phyloP scores from a whole-genome alignment of 2,888 invertebrate species.

The Julus scanicus region DNA sequence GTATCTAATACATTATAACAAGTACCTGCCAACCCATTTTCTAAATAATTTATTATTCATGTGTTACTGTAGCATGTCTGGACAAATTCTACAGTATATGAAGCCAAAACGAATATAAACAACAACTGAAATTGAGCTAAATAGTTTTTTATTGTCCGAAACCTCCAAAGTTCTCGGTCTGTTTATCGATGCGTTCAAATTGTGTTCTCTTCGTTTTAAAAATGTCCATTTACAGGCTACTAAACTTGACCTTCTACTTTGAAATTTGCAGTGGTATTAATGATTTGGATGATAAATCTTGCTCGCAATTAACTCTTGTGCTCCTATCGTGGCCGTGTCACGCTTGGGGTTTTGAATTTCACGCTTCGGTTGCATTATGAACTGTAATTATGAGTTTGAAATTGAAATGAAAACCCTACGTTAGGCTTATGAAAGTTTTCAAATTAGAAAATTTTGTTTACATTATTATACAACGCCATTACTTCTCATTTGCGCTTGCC shows the following conservation, averaged over 20 bases:
- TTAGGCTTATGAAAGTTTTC: not conserved
- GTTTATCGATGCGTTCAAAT: not conserved
- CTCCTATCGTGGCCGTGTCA: not conserved
- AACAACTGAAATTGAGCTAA: no score
- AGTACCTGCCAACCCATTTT: no score
- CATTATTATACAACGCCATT: not conserved
- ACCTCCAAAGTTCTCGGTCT: not conserved
- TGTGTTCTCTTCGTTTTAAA: not conserved
- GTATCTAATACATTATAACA: no score
- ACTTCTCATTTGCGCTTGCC: not conserved
- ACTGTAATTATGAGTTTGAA: constrained; percentile 35
- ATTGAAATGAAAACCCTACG: constrained; percentile 8
- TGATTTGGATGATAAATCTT: not conserved
- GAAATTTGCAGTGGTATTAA: not conserved
- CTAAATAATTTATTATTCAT: no score
- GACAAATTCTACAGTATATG: no score
- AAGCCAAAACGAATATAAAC: no score
- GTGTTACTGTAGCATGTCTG: no score
- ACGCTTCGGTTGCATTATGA: constrained; percentile 15
- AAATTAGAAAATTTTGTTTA: constrained; percentile 32
- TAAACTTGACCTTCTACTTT: not conserved
- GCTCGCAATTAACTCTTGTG: not conserved
- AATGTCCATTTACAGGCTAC: not conserved
- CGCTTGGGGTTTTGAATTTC: not conserved
- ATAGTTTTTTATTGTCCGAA: no score